Evolutionary conservation across 2,888 invertebrate species (phyloP).

Genomic region (Epinotia demarniana): DNA sequence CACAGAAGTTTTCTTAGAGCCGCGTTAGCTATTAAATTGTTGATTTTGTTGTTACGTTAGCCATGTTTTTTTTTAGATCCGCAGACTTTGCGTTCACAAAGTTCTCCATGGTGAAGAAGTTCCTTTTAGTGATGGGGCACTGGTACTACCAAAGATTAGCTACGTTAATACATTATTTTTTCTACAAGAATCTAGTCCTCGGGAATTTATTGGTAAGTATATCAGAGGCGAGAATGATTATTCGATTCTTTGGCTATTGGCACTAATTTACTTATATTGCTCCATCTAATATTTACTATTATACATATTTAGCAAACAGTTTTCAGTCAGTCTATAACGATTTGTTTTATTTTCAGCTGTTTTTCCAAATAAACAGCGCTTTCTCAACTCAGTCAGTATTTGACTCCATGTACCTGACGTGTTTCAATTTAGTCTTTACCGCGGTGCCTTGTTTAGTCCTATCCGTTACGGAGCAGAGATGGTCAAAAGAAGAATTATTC

Average conservation of each 20-base stretch:
- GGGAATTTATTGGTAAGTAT: slow-evolving; percentile 76
- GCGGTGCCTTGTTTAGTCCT: slow-evolving; percentile 89
- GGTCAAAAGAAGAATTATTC: slow-evolving; percentile 67
- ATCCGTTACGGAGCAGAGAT: slow-evolving; percentile 90
- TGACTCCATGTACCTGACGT: slow-evolving; percentile 90
- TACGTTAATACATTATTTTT: slow-evolving; percentile 88
- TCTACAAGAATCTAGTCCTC: slow-evolving; percentile 90
- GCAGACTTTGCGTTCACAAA: slow-evolving; percentile 95
- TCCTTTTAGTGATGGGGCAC: slow-evolving; percentile 89
- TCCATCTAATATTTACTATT: too few species aligned
- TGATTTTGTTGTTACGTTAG: not conserved
- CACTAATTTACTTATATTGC: too few species aligned
- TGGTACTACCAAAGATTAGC: slow-evolving; percentile 88
- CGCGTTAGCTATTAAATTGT: not conserved
- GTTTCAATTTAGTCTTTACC: slow-evolving; percentile 91
- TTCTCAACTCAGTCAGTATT: slow-evolving; percentile 88
- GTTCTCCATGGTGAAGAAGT: slow-evolving; percentile 89
- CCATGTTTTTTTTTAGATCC: slow-evolving; percentile 72
- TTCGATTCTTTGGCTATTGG: too few species aligned
- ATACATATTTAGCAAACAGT: not conserved
- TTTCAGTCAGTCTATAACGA: not conserved
- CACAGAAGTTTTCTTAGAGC: too few species aligned
- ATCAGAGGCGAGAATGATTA: not conserved
- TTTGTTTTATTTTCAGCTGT: slow-evolving; percentile 70
- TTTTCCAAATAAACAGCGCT: slow-evolving; percentile 82